These are phyloP conservation scores for Perccottus glenii DNA, from an alignment of 2,113 vertebrate genomes.

Conservation along the genomic window DNA sequence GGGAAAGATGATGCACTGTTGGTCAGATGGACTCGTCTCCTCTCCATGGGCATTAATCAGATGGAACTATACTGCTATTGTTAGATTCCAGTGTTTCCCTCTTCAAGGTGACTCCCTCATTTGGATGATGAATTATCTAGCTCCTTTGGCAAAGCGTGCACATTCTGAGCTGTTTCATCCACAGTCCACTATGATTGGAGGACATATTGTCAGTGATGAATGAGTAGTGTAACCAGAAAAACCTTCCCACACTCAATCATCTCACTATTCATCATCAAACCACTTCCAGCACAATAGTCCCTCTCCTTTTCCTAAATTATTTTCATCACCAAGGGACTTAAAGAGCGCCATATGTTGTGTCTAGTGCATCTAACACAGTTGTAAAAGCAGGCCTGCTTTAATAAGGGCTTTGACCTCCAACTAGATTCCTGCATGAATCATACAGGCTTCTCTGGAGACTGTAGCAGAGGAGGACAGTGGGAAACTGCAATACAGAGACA, in stretches of 20 bases:
- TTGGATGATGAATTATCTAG: conserved; percentile 32
- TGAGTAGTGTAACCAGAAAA: conserved; percentile 24
- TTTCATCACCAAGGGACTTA: neutral
- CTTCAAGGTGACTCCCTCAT: conserved; percentile 40
- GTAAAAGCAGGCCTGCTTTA: neutral
- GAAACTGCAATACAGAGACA: conserved; percentile 21
- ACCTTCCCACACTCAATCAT: conserved; percentile 21
- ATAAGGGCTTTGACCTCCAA: conserved; percentile 7
- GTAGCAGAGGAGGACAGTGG: conserved; percentile 12
- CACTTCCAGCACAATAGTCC: neutral
- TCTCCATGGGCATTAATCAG: conserved; percentile 56
- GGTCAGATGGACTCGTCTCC: conserved; percentile 42
- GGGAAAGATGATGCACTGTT: conserved; percentile 46
- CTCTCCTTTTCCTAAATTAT: neutral
- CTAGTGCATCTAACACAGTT: neutral
- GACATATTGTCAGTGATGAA: conserved; percentile 41
- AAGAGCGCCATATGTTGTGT: neutral
- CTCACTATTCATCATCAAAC: conserved; percentile 1
- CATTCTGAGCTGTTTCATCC: conserved; percentile 1
- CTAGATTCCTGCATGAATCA: conserved; percentile 42
- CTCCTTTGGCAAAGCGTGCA: conserved; percentile 16
- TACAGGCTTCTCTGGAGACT: conserved; percentile 42
- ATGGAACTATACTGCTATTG: conserved; percentile 34
- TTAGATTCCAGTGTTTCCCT: conserved; percentile 32
- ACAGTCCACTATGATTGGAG: conserved; percentile 5